A percentile compares a stretch with the other conserved stretches of the same genome.
Conservation (phyloP, 2,113 vertebrate species). For the Aspidoscelis tigris region DNA sequence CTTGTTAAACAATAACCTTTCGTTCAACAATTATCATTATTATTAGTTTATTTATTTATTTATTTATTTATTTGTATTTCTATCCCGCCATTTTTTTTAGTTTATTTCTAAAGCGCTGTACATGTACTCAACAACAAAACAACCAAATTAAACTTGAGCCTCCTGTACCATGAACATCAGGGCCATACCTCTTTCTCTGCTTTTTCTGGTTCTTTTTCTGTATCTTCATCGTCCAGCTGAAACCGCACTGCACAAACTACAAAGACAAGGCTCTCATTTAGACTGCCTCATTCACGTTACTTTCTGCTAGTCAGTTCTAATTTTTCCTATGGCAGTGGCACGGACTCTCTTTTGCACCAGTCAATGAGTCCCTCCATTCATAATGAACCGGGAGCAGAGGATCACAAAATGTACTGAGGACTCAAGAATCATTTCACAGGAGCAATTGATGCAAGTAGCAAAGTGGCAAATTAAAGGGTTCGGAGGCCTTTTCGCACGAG, state of each 20-base stretch:
- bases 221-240: slow-evolving; percentile 18
- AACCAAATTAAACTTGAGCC: too few relatives aligned
- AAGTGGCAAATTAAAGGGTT: background rate
- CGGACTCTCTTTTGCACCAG: background rate
- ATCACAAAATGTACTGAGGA: background rate
- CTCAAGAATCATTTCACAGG: background rate
- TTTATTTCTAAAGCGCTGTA: too few relatives aligned
- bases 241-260: slow-evolving; percentile 42
- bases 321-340: background rate
- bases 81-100: too few relatives aligned
- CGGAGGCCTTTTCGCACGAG: too few relatives aligned
- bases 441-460: background rate
- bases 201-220: slow-evolving; percentile 24
- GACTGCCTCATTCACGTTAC: background rate
- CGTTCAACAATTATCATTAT: background rate
- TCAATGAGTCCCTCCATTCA: background rate
- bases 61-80: too few relatives aligned
- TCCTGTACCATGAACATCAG: background rate
- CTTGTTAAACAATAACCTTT: background rate
- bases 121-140: too few relatives aligned
- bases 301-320: background rate
- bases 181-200: slow-evolving; percentile 11
- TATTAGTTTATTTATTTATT: too few relatives aligned
- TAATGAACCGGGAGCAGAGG: background rate
- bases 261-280: background rate